These are phyloP conservation scores for Homalodisca vitripennis DNA, from an alignment of 1,140 invertebrate genomes.

Conservation along the genomic window DNA sequence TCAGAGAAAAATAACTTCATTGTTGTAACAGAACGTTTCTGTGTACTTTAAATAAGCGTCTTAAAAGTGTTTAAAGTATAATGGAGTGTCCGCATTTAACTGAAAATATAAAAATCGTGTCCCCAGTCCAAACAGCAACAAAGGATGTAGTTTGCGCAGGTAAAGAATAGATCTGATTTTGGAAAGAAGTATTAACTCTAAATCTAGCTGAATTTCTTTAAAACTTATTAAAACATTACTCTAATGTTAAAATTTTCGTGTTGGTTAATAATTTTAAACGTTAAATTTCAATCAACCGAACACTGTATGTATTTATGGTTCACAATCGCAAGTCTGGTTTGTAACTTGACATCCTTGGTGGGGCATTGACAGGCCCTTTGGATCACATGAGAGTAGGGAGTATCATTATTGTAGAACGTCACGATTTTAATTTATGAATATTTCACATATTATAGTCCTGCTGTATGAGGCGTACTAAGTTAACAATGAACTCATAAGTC, in stretches of 20 bases:
- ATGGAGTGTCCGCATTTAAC: conserved; percentile 42
- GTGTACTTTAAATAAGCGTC: not conserved
- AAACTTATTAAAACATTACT: not conserved
- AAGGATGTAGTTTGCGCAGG: conserved; percentile 40
- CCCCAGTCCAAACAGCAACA: conserved; percentile 23
- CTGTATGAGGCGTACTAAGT: no score
- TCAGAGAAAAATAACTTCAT: not conserved
- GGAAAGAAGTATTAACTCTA: not conserved
- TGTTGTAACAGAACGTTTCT: not conserved
- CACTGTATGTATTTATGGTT: not conserved
- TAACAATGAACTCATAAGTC: no score
- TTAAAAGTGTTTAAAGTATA: conserved; percentile 10
- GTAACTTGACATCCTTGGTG: conserved; percentile 27
- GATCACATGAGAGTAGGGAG: no score
- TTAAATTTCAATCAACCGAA: not conserved
- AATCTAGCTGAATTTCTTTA: not conserved
- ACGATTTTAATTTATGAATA: no score
- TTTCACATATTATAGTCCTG: no score
- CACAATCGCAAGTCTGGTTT: not conserved
- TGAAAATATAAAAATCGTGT: conserved; percentile 37
- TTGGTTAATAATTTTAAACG: not conserved
- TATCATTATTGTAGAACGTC: no score
- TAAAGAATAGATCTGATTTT: conserved; percentile 18
- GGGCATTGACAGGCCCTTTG: conserved; percentile 30
- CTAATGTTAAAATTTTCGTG: not conserved